phyloP scores from a whole-genome alignment of 2,797 vertebrate species.

The Lutjanus campechanus region DNA sequence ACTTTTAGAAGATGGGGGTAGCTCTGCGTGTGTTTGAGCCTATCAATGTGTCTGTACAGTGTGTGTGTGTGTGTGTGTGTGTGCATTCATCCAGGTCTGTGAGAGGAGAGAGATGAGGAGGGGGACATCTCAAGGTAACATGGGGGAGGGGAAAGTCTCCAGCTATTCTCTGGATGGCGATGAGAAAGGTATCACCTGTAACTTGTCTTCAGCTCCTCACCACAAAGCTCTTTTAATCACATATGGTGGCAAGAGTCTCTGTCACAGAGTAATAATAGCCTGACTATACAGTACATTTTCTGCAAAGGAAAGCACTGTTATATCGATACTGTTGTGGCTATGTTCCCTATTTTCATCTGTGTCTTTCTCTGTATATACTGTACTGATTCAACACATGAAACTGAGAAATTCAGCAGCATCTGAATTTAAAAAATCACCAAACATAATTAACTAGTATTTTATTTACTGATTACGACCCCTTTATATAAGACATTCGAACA shows the following conservation, averaged over 20 bases:
- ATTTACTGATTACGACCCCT: background rate
- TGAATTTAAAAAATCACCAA: background rate
- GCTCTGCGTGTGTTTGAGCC: conserved; percentile 30
- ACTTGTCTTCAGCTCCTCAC: conserved; percentile 38
- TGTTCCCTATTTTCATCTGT: background rate
- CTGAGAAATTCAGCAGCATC: background rate
- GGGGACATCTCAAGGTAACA: conserved; percentile 45
- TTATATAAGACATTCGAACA: background rate
- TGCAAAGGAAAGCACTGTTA: background rate
- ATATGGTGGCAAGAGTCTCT: conserved; percentile 2
- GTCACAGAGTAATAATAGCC: no score
- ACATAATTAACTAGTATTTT: background rate
- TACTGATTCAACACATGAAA: background rate
- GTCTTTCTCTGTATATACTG: background rate
- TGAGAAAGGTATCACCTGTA: conserved; percentile 44
- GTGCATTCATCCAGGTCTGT: conserved; percentile 33
- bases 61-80: conserved; percentile 1
- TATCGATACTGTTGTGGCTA: background rate
- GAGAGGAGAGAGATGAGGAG: conserved; percentile 18
- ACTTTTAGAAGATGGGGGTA: conserved; percentile 47
- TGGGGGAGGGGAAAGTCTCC: conserved; percentile 16
- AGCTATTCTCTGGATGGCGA: conserved; percentile 28
- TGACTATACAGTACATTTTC: background rate
- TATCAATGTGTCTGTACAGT: background rate
- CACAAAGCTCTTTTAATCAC: conserved; percentile 39